phyloP scores from a whole-genome alignment of 2,113 vertebrate species.

The Trinectes maculatus region DNA sequence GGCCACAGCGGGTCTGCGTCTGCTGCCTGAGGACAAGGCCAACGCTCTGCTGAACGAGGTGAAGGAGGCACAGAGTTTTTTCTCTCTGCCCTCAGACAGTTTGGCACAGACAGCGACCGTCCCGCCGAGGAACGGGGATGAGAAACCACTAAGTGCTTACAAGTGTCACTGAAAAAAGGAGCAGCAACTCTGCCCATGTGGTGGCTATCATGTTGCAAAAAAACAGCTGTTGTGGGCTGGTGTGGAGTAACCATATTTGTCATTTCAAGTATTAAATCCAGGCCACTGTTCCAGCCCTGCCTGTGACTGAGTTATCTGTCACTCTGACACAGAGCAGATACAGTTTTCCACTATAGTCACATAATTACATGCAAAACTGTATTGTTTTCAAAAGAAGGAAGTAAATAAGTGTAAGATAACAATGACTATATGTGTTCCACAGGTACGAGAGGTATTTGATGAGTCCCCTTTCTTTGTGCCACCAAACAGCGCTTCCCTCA shows the following conservation, averaged over 20 bases:
- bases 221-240: conserved; percentile 82
- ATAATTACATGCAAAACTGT: too few species aligned
- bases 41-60: conserved; percentile 90
- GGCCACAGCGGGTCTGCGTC: conserved; percentile 93
- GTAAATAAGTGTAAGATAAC: background rate
- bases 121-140: conserved; percentile 66
- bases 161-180: conserved; percentile 70
- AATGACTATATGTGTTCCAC: conserved; percentile 13
- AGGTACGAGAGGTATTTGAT: conserved; percentile 91
- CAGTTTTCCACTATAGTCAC: too few species aligned
- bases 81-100: conserved; percentile 72
- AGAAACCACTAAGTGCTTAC: conserved; percentile 81
- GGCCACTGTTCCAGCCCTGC: conserved; percentile 72
- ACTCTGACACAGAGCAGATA: conserved; percentile 54
- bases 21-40: conserved; percentile 91
- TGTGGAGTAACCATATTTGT: conserved; percentile 78
- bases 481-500: conserved; percentile 90
- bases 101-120: conserved; percentile 64
- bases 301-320: conserved; percentile 69
- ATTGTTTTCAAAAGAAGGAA: background rate
- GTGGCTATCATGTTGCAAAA: conserved; percentile 74
- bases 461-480: conserved; percentile 95
- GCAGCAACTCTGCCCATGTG: conserved; percentile 70
- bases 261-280: conserved; percentile 76
- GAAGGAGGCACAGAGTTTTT: conserved; percentile 61